Base-by-base conservation (phyloP, 2,113 vertebrate species). In the Aspiorhynchus laticeps region DNA sequence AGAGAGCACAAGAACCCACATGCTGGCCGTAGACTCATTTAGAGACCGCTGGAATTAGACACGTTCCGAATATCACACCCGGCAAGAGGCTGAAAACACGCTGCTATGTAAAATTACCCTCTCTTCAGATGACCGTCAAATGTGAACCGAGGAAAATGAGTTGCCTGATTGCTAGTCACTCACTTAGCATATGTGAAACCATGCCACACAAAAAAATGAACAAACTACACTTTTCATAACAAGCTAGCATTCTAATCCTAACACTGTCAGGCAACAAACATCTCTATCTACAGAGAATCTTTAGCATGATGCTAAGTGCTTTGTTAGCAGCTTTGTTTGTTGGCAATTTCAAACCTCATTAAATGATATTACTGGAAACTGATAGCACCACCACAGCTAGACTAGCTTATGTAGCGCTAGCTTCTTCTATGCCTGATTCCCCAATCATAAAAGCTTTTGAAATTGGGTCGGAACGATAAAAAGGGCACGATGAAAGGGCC, bases 11-110 rank as follows among this genome's bases (percentile, higher is more conserved):
- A 26, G 63, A 38, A 48, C 77, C 41, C 63, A 79, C 75, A 51
- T 28, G 38, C 61, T 76, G 85, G 46, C 17, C 46, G 10, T 28
- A 69, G 51, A 80, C 75, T 69, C 59, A 86, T 83, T 51, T 71
- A 67, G 14, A 21, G 61, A 17, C 38, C 10, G 17, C 61, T 43
- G 61, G 61, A 82, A 82, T 82, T 82, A 82, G 61, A 82, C 80
- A 71, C 63, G 21, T 71, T 36, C 63, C 10, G 28, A 83, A 83
- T 71, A 67, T 71, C 63, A 71, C 81, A 36, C 26, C 41, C 19
- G 28, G 43, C 10, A 8, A 83, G 81, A 83, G 61, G 17, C 19
- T 51, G 81, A 83, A 33, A 31, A 28, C 80, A 67, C 8, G 17
- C 80, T 82, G 61, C 41, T 82, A 31, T 28, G 61, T 46, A 67